Percentiles rank a stretch among this genome's conserved stretches.
Conservation (phyloP, 35 echinoderm and acorn worm species). For the Ptychodera flava region DNA sequence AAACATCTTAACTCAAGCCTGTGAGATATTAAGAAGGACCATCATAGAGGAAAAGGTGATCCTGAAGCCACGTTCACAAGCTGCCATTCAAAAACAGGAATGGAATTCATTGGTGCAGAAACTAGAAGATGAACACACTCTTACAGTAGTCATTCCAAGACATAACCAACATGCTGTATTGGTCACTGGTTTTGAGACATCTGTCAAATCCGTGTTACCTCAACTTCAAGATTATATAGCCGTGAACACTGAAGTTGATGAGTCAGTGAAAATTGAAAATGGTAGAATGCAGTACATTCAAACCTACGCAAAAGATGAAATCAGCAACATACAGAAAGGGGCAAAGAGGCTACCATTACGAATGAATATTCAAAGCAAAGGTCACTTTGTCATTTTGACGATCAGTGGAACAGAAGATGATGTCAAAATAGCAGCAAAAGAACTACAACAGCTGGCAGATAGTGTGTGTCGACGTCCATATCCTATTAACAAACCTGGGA, state of each 20-base stretch:
- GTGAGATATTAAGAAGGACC: background rate
- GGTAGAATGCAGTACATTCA: background rate
- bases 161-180: background rate
- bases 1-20: background rate
- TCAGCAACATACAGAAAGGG: too few species aligned
- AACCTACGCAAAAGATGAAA: background rate
- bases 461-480: constrained; percentile 5
- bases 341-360: too few species aligned
- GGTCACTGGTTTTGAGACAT: background rate
- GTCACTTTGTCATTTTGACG: too few species aligned
- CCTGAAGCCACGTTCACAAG: background rate
- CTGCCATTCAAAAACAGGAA: background rate
- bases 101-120: background rate
- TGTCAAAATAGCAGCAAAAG: too few species aligned
- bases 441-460: background rate
- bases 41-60: background rate
- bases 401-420: too few species aligned
- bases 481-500: constrained; percentile 31
- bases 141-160: background rate
- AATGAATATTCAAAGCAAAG: too few species aligned
- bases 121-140: background rate
- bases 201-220: background rate
- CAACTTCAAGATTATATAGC: background rate
- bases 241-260: too few species aligned
- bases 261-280: background rate